Evolutionary conservation across 2,113 vertebrate species (phyloP).

Genomic region (Aptenodytes forsteri): DNA sequence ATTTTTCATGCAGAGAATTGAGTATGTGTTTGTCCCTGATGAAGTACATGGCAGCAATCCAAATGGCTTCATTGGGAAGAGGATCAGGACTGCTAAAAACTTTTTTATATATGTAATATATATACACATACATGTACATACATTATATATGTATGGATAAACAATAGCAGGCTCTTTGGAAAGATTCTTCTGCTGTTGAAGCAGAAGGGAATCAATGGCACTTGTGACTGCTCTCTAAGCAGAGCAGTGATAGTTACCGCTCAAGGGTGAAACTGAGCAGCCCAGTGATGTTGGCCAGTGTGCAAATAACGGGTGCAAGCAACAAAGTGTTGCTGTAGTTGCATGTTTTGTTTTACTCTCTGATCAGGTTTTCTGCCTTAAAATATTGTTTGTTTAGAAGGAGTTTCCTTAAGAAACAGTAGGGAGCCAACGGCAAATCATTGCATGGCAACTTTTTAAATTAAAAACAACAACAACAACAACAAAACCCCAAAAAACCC

Average conservation of each 20-base stretch:
- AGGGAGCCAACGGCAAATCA: background rate
- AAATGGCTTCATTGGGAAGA: background rate
- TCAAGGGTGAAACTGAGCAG: background rate
- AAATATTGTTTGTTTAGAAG: background rate
- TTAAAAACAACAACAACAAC: background rate
- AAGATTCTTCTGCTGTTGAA: background rate
- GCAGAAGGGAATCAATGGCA: background rate
- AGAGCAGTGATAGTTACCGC: background rate
- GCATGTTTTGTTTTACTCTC: background rate
- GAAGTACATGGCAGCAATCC: background rate
- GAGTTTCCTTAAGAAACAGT: background rate
- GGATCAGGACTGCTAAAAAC: background rate
- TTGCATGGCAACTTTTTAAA: background rate
- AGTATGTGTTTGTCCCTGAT: background rate
- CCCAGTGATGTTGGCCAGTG: background rate
- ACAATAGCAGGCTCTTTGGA: background rate
- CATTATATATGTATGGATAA: background rate
- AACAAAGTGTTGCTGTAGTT: background rate
- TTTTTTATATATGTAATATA: background rate
- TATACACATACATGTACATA: background rate
- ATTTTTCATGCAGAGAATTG: background rate
- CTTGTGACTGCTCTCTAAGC: background rate
- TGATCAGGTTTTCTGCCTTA: background rate
- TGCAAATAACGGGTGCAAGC: background rate
- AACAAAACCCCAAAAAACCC: background rate